A percentile compares a stretch with the other conserved stretches of the same genome.
Conservation (phyloP, 2,113 vertebrate species). For the Macquaria ambigua region DNA sequence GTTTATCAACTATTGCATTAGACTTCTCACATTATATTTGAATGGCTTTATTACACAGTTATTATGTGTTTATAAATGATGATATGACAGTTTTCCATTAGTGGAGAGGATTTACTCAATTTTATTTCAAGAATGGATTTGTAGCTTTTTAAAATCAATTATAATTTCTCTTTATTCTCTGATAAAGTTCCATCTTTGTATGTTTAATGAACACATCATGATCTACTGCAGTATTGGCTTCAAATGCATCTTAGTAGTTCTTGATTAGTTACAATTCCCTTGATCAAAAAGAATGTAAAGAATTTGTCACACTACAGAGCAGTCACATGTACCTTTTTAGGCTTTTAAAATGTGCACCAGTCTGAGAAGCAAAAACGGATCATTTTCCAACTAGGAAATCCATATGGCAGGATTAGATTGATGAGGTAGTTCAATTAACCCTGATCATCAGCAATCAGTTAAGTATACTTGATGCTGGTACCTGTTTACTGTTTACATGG, state of each 20-base stretch:
- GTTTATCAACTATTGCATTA: slow-evolving; percentile 29
- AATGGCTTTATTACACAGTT: background rate
- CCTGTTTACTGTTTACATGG: background rate
- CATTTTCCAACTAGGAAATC: background rate
- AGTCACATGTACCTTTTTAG: slow-evolving; percentile 39
- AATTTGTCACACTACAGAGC: slow-evolving; percentile 36
- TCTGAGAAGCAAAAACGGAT: slow-evolving; percentile 22
- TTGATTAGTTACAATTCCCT: slow-evolving; percentile 19
- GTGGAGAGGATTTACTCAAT: background rate
- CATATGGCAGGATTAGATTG: background rate
- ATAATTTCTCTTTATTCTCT: background rate
- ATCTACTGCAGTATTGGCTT: background rate
- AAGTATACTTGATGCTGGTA: background rate
- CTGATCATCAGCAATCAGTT: background rate
- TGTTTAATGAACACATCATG: background rate
- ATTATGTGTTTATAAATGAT: background rate
- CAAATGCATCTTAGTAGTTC: slow-evolving; percentile 17
- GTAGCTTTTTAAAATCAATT: background rate
- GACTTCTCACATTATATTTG: slow-evolving; percentile 13
- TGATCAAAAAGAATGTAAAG: slow-evolving; percentile 44
- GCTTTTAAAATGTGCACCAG: slow-evolving; percentile 25
- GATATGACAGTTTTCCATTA: background rate
- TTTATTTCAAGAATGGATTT: background rate
- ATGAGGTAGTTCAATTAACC: background rate
- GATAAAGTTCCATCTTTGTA: background rate